Base-by-base conservation (phyloP, 2,113 vertebrate species). In the Lampris megalopsis region DNA sequence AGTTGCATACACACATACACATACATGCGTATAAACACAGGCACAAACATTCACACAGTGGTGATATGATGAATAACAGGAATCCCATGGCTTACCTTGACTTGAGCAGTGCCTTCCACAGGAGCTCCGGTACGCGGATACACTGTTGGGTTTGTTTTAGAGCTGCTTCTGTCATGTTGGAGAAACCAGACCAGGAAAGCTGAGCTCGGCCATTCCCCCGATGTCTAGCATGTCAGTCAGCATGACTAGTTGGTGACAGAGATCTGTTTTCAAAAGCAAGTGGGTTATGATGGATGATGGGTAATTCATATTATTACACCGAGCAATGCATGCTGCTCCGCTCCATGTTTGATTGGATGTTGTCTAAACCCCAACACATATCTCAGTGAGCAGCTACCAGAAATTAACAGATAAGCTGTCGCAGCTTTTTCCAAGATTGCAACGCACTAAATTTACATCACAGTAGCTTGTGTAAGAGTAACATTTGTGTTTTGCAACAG, bases 171-270 rank as follows among this genome's bases (percentile, higher is more conserved):
- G 69, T 66, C 37, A 60, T 53, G 56, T 57, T 53, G 11, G 37
- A 43, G 52, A 73, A 45, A 36, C 40, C 0, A 24, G 49, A 49
- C 50, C 62, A 38, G 74, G 9, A 45, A 49, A 56, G 60, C 80
- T 81, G 68, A 24, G 45, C 43, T 77, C 6, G 7, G 35, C 42
- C 62, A 10, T 58, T 75, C 48, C 53, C 66, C 75, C 58, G 13
- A 75, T 60, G 63, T 68, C 60, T 50, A 69, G 10, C 1, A 4
- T 36, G 53, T 79, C 68, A 67, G 6, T 81, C 65, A 76, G 38
- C n/a, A 56, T 9, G 6, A 63, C 2, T 5, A 63, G 50, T 5
- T 38, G 8, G n/a, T 41, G 13, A 56, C n/a, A 7, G 3, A 3
- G 50, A 8, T 40, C 40, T 60, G 64, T 71, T 81, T 71, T 76